Conservation (phyloP, 2,797 vertebrate species). For the Acanthiza pusilla region DNA sequence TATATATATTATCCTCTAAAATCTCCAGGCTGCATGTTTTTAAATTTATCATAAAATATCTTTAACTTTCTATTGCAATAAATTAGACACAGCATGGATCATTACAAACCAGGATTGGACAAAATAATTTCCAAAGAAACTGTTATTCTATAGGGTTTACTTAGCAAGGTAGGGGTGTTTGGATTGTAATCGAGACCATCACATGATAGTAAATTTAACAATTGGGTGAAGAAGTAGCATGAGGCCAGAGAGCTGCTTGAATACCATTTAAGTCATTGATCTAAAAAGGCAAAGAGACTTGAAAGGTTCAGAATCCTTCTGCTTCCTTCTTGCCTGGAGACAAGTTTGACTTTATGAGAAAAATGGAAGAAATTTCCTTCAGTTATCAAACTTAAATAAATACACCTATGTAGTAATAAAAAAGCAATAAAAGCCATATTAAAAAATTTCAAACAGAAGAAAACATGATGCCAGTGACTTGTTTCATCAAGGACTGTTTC, state of each 20-base stretch:
- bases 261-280: neutral
- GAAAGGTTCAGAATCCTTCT: neutral
- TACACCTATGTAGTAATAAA: neutral
- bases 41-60: neutral
- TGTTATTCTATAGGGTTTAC: neutral
- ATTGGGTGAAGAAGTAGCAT: neutral
- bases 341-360: neutral
- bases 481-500: neutral
- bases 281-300: neutral
- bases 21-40: neutral
- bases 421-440: accelerated
- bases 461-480: neutral
- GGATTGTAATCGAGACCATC: neutral
- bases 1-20: neutral
- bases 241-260: neutral
- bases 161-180: neutral
- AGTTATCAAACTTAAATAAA: neutral
- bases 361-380: neutral
- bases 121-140: neutral
- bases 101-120: neutral
- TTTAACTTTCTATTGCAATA: neutral
- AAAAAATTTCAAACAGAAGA: neutral
- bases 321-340: neutral
- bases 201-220: neutral
- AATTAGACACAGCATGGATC: too few relatives aligned